Evolutionary conservation across 1,140 invertebrate species (phyloP).

Genomic region (Pentalonia nigronervosa): DNA sequence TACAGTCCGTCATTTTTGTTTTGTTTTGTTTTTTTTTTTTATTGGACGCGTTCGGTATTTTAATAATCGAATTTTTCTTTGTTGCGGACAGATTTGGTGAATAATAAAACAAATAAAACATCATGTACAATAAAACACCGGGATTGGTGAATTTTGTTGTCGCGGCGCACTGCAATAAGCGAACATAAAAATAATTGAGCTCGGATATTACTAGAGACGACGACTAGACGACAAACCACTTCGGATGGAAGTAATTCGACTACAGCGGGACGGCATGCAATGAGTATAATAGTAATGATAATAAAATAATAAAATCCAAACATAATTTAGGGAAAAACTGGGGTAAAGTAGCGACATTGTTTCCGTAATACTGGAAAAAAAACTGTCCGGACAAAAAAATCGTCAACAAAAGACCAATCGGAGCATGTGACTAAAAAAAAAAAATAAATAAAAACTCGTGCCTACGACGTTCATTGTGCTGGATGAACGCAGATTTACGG

Average conservation of each 20-base stretch:
- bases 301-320: constrained; percentile 57
- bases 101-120: constrained; percentile 40
- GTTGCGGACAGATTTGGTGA: background rate
- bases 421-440: constrained; percentile 53
- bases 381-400: constrained; percentile 39
- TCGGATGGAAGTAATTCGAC: constrained; percentile 55
- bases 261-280: background rate
- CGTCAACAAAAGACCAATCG: constrained; percentile 53
- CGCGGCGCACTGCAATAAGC: background rate
- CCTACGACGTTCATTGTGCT: constrained; percentile 40
- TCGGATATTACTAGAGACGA: background rate
- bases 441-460: constrained; percentile 42
- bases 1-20: background rate
- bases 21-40: background rate
- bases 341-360: constrained; percentile 51
- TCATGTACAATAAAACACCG: background rate
- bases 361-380: constrained; percentile 57
- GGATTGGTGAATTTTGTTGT: background rate
- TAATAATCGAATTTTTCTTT: background rate
- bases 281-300: constrained; percentile 48
- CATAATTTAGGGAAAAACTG: constrained; percentile 55
- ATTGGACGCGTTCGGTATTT: background rate
- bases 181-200: constrained; percentile 54
- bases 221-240: constrained; percentile 51
- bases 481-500: constrained; percentile 55